phyloP scores from a whole-genome alignment of 2,113 vertebrate species.

The Cyphomyrus plagiostoma region DNA sequence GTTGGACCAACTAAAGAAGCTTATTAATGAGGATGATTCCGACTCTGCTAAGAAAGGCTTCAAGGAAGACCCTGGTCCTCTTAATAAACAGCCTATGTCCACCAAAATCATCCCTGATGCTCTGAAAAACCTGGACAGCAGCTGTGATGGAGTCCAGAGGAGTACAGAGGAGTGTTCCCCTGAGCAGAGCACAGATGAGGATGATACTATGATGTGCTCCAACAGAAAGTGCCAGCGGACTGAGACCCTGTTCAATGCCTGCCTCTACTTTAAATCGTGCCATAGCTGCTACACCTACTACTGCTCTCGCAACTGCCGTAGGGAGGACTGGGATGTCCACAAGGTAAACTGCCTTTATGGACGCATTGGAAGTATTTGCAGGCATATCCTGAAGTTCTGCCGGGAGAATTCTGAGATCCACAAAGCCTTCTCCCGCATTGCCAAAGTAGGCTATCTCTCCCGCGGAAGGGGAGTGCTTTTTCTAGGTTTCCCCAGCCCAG shows the following conservation, averaged over 20 bases:
- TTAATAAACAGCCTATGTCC: conserved; percentile 68
- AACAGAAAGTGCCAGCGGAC: conserved; percentile 82
- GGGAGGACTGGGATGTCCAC: conserved; percentile 88
- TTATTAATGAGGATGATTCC: conserved; percentile 61
- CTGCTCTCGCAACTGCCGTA: conserved; percentile 87
- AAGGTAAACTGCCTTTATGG: conserved; percentile 86
- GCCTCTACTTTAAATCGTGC: conserved; percentile 93
- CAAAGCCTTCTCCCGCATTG: conserved; percentile 88
- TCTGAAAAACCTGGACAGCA: conserved; percentile 59
- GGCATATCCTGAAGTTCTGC: conserved; percentile 85
- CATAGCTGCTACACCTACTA: conserved; percentile 97
- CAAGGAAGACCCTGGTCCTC: conserved; percentile 52
- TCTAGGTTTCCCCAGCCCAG: conserved; percentile 85
- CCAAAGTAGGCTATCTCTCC: conserved; percentile 88
- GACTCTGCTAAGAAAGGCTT: conserved; percentile 36
- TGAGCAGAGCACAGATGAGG: conserved; percentile 82
- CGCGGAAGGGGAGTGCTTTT: conserved; percentile 86
- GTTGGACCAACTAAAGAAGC: conserved; percentile 73
- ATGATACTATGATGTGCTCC: conserved; percentile 87
- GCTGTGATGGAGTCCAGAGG: conserved; percentile 59
- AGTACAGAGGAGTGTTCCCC: conserved; percentile 71
- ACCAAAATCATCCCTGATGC: conserved; percentile 60
- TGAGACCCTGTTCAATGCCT: conserved; percentile 88
- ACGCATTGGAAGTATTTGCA: conserved; percentile 81
- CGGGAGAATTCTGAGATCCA: conserved; percentile 80